Evolutionary conservation across 2,888 invertebrate genomes (phyloP), one percentile per base, ranked within the genome.

Genomic region (Palloptera scutellata): DNA sequence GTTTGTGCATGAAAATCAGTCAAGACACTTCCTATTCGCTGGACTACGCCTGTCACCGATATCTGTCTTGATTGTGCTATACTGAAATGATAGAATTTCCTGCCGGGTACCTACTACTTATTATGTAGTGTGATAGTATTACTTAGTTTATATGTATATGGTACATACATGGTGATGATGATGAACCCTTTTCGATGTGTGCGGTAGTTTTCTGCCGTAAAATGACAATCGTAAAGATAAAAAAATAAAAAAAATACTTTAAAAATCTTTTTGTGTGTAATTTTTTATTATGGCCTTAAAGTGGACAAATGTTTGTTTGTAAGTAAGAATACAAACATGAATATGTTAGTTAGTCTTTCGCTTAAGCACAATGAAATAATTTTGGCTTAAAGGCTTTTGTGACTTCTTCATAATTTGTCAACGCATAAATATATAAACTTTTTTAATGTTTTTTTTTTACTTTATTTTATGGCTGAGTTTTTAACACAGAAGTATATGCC

Each of bases 401-500:
- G 52, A 53, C 53, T 30, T 61, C 64, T 66, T 64, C 52, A 52
- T 53, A 70, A 70, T 70, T 70, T 70, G 70, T 70, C 70, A 68
- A 65, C 63, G 66, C 64, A 54, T 70, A 54, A 67, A 66, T 61
- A 19, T 20, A 42, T 43, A 15, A 53, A 15, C 40, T 52, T 30
- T 51, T 51, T 10, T 48, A 45, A 6, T 58, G 15, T 12, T 64
- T 11, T 8, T 58, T 58, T 3, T 15, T 17, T 45, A 12, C 30
- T 15, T 8, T 17, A 42, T 9, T 59, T 20, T 15, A 41, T 8
- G 11, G 43, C 57, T 48, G 42, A 30, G 30, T 30, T 30, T 30
- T 30, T 30, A 30, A 30, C 30, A 30, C 30, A 30, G 6, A 30
- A 6, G 30, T 30, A 30, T 30, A 30, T 30, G 30, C 30, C 30